phyloP scores from a whole-genome alignment of 2,113 vertebrate genomes.

The Sorex fumeus region DNA sequence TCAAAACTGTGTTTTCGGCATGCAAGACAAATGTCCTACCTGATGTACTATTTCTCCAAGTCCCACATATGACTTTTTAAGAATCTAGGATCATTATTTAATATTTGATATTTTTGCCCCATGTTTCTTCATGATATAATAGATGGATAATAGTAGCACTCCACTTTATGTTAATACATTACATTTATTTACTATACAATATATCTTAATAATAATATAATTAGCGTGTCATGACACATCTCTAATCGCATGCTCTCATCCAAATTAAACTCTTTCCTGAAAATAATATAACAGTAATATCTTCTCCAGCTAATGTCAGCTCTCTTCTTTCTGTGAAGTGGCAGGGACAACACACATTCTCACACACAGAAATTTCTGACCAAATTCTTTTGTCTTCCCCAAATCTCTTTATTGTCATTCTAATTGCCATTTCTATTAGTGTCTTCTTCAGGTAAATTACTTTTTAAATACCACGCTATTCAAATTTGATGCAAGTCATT shows the following conservation, averaged over 20 bases:
- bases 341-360: background rate
- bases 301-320: background rate
- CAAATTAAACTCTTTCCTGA: background rate
- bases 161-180: background rate
- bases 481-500: slow-evolving; percentile 6
- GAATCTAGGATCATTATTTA: background rate
- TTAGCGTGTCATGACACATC: background rate
- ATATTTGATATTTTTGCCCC: background rate
- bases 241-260: background rate
- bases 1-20: no score
- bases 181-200: background rate
- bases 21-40: no score
- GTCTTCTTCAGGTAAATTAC: background rate
- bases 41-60: no score
- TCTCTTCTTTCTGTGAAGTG: background rate
- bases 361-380: background rate
- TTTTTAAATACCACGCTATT: slow-evolving; percentile 12
- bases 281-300: background rate
- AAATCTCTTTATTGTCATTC: slow-evolving; percentile 18
- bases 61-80: background rate
- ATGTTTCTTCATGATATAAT: background rate
- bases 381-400: background rate
- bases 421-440: background rate
- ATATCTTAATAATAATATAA: background rate
- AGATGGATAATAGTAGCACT: background rate